Evolutionary conservation across 2,888 invertebrate species (phyloP), one percentile per base, ranked within the genome.

Genomic region (Drepanosiphum platanoidis): DNA sequence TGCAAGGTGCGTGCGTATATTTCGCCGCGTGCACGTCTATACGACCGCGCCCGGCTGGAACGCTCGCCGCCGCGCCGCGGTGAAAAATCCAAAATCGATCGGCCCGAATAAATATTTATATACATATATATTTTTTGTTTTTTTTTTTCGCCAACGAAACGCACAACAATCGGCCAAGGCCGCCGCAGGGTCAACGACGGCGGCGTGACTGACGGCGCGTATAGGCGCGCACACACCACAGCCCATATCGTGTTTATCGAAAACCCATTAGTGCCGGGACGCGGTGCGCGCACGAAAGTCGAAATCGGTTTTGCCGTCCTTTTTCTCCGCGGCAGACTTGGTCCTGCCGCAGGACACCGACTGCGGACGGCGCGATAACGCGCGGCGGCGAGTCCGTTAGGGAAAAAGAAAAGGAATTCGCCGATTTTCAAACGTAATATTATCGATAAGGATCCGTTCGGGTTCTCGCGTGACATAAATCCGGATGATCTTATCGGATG

Each of bases 1-100:
- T 36, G 3, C 36, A 18, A 32, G 68, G 18, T 18, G 1, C 30
- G 42, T 72, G 18, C 27, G 42, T 72, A n/a, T 42, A 42, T 15
- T 46, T 46, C n/a, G 42, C 8, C 11, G 11, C 42, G 22, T 58
- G n/a, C 22, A n/a, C n/a, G n/a, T 58, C 34, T 27, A 70, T n/a
- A n/a, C n/a, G n/a, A 80, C 80, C 70, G 52, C 70, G 52, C 70
- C 58, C 80, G 36, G 70, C 36, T n/a, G n/a, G 30, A 30, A 78
- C 64, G 30, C 64, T 22, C 64, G 30, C 64, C 30, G 78, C n/a
- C n/a, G n/a, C n/a, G n/a, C n/a, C n/a, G n/a, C n/a, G n/a, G n/a
- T n/a, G 32, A 78, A 78, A 66, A 78, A 66, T 78, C 42, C 39
- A 22, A 70, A 68, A 80, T 80, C 80, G 52, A 80, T 70, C 68